These are phyloP conservation scores for Dolichallabes microphthalmus DNA, from an alignment of 2,113 vertebrate genomes.

Conservation along the genomic window DNA sequence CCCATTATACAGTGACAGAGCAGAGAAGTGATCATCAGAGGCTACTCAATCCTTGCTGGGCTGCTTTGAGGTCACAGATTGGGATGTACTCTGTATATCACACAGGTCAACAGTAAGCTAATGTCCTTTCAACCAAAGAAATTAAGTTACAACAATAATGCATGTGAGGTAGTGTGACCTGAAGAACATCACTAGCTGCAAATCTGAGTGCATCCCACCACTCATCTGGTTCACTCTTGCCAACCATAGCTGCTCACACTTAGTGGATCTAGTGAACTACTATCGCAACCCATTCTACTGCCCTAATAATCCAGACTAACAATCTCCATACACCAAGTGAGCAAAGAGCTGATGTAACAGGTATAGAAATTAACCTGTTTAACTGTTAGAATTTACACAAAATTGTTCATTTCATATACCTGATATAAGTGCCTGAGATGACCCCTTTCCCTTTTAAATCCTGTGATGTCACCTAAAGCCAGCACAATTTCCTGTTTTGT, in stretches of 20 bases:
- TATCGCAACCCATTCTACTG: background rate
- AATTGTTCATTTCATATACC: too few species aligned
- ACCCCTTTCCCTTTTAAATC: too few species aligned
- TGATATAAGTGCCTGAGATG: too few species aligned
- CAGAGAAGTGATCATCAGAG: background rate
- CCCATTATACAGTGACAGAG: too few species aligned
- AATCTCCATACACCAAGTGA: too few species aligned
- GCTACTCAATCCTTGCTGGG: background rate
- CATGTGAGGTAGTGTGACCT: background rate
- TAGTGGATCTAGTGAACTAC: background rate
- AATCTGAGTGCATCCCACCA: background rate
- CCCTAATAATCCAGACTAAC: too few species aligned
- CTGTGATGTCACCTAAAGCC: too few species aligned
- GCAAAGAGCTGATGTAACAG: too few species aligned
- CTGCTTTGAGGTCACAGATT: background rate
- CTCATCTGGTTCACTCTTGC: background rate
- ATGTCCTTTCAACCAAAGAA: background rate
- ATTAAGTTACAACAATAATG: background rate
- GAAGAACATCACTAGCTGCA: background rate
- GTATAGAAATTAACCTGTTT: too few species aligned
- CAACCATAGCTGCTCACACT: background rate
- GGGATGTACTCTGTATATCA: background rate
- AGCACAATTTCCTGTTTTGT: too few species aligned
- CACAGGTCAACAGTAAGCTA: background rate
- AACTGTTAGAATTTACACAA: too few species aligned